These are phyloP conservation scores for Rotaria macrura DNA, from an alignment of 2,888 invertebrate genomes.

Conservation along the genomic window DNA sequence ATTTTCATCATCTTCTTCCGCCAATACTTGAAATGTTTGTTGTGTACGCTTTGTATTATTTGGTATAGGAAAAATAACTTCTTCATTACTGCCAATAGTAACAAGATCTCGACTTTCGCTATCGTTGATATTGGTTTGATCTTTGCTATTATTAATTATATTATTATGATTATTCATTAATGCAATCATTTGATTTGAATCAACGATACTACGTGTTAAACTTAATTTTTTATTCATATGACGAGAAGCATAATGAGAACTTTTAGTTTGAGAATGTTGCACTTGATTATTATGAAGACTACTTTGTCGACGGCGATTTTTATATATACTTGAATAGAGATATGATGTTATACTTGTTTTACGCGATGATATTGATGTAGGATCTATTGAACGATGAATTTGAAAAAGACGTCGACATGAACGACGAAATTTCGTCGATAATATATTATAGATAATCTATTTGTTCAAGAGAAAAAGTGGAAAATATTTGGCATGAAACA, in stretches of 20 bases:
- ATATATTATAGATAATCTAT: conserved; percentile 15
- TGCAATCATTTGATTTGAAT: background rate
- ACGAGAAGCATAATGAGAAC: background rate
- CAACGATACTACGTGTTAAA: background rate
- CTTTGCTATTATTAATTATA: background rate
- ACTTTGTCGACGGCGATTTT: background rate
- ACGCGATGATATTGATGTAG: background rate
- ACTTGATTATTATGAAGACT: background rate
- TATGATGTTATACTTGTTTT: conserved; percentile 14
- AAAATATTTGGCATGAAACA: background rate
- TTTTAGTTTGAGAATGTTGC: background rate
- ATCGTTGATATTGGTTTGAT: background rate
- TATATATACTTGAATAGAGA: conserved; percentile 17
- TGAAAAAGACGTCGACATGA: conserved; percentile 16
- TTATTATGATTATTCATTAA: background rate
- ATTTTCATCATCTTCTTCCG: background rate
- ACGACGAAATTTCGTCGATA: conserved; percentile 19
- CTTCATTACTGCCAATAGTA: background rate
- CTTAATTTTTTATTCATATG: background rate
- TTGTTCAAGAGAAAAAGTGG: background rate
- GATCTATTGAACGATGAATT: background rate
- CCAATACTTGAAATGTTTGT: background rate
- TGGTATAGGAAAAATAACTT: background rate
- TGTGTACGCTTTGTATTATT: background rate
- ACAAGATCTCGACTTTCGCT: background rate